Percentiles rank a stretch among this genome's conserved stretches.
These are phyloP conservation scores for Saccostrea cuccullata DNA, from an alignment of 1,140 invertebrate genomes.

Conservation along the genomic window DNA sequence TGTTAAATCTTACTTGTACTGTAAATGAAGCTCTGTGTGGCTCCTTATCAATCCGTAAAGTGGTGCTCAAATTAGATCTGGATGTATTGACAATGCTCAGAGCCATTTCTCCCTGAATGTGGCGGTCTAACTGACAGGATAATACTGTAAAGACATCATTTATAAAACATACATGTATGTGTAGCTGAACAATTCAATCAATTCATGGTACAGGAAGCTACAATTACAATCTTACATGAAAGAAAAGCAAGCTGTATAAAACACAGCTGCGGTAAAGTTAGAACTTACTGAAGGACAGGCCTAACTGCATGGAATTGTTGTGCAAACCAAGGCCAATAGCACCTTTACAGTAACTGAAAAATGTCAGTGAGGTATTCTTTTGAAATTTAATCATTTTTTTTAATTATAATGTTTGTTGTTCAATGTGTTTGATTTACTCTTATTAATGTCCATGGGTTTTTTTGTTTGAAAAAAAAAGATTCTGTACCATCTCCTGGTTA, in stretches of 20 bases:
- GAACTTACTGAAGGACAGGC: neutral
- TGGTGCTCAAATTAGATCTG: conserved; percentile 85
- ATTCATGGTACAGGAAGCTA: neutral
- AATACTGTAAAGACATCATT: conserved; percentile 82
- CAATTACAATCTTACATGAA: too few species aligned
- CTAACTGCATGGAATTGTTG: neutral
- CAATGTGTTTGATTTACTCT: neutral
- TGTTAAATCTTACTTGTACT: conserved; percentile 80
- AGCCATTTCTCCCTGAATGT: conserved; percentile 91
- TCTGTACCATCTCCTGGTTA: conserved; percentile 17
- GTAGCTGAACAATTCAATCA: neutral
- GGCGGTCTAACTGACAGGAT: conserved; percentile 89
- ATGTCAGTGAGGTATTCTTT: neutral
- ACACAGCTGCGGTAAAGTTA: neutral
- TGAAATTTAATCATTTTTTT: too few species aligned
- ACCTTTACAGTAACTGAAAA: neutral
- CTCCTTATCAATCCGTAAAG: conserved; percentile 87
- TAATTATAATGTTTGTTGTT: too few species aligned
- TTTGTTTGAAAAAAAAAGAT: too few species aligned
- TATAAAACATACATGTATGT: conserved; percentile 11
- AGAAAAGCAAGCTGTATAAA: too few species aligned
- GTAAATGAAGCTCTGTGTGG: conserved; percentile 83
- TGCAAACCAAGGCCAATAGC: neutral
- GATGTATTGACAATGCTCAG: conserved; percentile 84
- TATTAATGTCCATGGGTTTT: neutral